Evolutionary conservation across 2,113 vertebrate species (phyloP), one percentile per base, ranked within the genome.

Genomic region (Fregetta grallaria): DNA sequence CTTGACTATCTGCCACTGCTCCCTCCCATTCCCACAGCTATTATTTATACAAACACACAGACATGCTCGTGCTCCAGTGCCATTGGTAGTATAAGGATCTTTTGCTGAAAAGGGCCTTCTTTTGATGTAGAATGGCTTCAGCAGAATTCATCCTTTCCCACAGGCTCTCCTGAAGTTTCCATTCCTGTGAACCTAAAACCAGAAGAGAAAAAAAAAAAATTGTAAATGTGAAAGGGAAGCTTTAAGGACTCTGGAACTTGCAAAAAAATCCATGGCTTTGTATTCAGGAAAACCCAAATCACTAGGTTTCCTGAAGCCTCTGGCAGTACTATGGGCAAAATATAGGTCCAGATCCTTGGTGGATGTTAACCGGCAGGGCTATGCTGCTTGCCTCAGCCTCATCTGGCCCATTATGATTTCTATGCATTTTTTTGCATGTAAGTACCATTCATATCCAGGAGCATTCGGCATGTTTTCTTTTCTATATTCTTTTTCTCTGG

Each of bases 1-100:
- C 49, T 95, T 95, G 92, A 97, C 89, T 96, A 85, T 89, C 86
- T 91, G 74, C 89, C 87, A 73, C 81, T 58, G 62, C 23, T 91
- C 84, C 88, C 70, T 3, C 80, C 77, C 92, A 86, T 96, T 96
- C 92, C 88, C 92, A 95, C 90, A 95, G 70, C 58, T 93, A 93
- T 91, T 94, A 95, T 96, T 92, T 95, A 95, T 87, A 94, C 66
- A 95, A 92, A 90, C 81, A 97, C 27, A 70, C 40, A 94, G 92
- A 71, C 86, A 86, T 83, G 45, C 38, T 92, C 17, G 0, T n/a
- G 34, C 66, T 90, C 66, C 77, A 56, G 52, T 68, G 36, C 62
- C 55, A 59, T 4, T 55, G 18, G 59, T 44, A 94, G 20, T 42
- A 59, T 25, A 40, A 81, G 15, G 29, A 58, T 85, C 76, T 68